A percentile compares a stretch with the other conserved stretches of the same genome.
Evolutionary conservation across 2,113 vertebrate species (phyloP).

Genomic region (Scolopax mira): DNA sequence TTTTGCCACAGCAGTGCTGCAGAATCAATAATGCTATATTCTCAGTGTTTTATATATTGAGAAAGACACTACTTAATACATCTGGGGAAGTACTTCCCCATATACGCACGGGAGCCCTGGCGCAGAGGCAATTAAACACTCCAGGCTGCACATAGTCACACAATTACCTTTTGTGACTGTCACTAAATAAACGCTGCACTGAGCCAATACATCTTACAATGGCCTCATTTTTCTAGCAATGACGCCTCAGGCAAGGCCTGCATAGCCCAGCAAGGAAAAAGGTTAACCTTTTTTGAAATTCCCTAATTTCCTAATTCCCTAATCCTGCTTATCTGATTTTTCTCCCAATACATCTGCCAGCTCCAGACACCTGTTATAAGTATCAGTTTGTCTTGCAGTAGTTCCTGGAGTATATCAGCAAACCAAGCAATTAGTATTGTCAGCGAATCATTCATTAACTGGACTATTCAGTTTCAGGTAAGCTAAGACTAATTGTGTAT

Average conservation of each 20-base stretch:
- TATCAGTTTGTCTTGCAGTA: background rate
- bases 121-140: conserved; percentile 15
- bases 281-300: conserved; percentile 26
- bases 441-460: conserved; percentile 16
- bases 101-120: background rate
- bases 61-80: background rate
- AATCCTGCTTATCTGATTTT: conserved; percentile 5
- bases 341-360: conserved; percentile 14
- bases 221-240: conserved; percentile 18
- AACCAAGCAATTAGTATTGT: background rate
- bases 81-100: background rate
- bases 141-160: conserved; percentile 17
- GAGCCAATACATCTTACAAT: conserved; percentile 19
- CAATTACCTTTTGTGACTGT: background rate
- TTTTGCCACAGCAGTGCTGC: background rate
- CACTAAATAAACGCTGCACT: background rate
- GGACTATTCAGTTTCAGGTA: background rate
- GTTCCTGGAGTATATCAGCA: background rate
- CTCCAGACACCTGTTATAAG: conserved; percentile 13
- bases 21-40: background rate
- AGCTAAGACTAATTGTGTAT: background rate
- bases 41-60: rapidly evolving
- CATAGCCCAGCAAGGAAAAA: background rate
- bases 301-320: conserved; percentile 31
- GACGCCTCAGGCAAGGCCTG: background rate